These are phyloP conservation scores for Edolisoma coerulescens DNA, from an alignment of 2,113 vertebrate species.

Conservation along the genomic window DNA sequence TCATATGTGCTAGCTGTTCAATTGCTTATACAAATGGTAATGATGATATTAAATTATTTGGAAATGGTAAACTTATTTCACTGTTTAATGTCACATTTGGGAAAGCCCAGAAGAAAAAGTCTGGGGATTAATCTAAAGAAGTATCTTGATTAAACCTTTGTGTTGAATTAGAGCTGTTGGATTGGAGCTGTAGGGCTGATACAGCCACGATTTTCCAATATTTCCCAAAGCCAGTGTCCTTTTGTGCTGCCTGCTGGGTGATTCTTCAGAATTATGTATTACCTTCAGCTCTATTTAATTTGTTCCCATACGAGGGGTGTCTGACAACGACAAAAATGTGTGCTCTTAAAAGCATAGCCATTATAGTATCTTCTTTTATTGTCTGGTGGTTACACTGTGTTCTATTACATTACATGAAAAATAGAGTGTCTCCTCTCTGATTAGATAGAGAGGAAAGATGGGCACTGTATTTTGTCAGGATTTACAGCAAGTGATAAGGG, in stretches of 20 bases:
- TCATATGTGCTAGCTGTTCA: not conserved
- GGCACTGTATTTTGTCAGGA: not conserved
- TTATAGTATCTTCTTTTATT: conserved; percentile 20
- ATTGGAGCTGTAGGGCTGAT: not conserved
- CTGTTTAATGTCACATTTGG: not conserved
- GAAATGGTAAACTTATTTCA: not conserved
- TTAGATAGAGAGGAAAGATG: conserved; percentile 36
- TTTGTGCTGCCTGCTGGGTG: not conserved
- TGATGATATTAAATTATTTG: not conserved
- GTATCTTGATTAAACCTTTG: not conserved
- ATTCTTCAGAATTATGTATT: conserved; percentile 38
- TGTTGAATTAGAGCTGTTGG: not conserved
- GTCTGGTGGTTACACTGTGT: not conserved
- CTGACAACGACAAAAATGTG: conserved; percentile 39
- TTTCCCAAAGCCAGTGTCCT: not conserved
- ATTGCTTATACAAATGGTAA: not conserved
- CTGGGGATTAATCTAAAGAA: not conserved
- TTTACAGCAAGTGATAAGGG: not conserved
- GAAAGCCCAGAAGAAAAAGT: not conserved
- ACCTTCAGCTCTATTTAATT: conserved; percentile 7
- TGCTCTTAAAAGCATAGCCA: not conserved
- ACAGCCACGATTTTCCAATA: not conserved
- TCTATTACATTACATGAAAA: conserved; percentile 20
- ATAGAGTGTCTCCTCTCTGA: conserved; percentile 29
- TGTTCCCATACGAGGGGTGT: not conserved